These are phyloP conservation scores for Pseudococcus jackbeardsleyi DNA, from an alignment of 2,888 invertebrate species.

Conservation along the genomic window DNA sequence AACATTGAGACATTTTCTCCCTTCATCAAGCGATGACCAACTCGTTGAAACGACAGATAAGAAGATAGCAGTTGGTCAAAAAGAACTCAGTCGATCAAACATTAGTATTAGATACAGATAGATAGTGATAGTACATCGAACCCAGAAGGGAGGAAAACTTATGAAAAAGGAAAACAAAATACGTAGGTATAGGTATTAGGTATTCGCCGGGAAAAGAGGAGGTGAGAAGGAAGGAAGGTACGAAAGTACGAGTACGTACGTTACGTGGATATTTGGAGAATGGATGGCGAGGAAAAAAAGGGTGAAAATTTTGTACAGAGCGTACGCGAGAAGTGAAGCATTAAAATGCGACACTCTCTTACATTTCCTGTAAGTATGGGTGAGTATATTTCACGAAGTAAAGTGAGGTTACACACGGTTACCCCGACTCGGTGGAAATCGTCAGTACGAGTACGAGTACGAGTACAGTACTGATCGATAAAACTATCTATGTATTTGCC, in stretches of 20 bases:
- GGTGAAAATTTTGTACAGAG: not conserved
- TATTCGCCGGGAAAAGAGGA: not conserved
- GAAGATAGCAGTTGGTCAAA: no score
- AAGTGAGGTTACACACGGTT: slow-evolving; percentile 57
- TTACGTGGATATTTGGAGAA: not conserved
- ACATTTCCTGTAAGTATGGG: no score
- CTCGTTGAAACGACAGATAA: no score
- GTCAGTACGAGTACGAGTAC: slow-evolving; percentile 38
- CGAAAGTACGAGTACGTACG: not conserved
- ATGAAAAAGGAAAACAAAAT: no score
- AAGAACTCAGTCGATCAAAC: no score
- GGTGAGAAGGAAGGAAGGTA: not conserved
- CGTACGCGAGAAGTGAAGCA: slow-evolving; percentile 34
- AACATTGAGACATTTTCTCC: no score
- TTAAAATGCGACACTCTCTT: slow-evolving; percentile 41
- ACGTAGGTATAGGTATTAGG: no score
- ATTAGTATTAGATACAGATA: no score
- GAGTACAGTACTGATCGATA: slow-evolving; percentile 52
- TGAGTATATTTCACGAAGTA: slow-evolving; percentile 4
- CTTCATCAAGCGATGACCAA: no score
- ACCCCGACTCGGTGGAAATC: slow-evolving; percentile 33
- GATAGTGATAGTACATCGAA: no score
- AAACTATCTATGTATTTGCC: slow-evolving; percentile 53
- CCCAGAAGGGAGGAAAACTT: no score
- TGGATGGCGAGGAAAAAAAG: not conserved